phyloP scores from a whole-genome alignment of 2,888 invertebrate genomes.

The Heliconius cydno region DNA sequence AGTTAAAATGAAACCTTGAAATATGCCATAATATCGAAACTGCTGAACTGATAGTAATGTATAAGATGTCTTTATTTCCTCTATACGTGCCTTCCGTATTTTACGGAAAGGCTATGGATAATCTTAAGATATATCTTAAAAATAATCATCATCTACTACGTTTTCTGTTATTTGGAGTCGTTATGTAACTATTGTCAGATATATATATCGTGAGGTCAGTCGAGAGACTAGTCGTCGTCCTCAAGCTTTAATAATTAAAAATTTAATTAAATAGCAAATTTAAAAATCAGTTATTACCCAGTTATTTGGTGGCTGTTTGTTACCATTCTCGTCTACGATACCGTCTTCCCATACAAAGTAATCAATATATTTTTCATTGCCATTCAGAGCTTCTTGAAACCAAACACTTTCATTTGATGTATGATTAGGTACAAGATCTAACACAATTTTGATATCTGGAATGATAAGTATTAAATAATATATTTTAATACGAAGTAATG shows the following conservation, averaged over 20 bases:
- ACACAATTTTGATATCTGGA: slow-evolving; percentile 83
- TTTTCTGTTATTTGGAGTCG: neutral
- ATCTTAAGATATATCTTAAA: neutral
- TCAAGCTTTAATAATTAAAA: too few species aligned
- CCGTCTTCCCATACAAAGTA: slow-evolving; percentile 91
- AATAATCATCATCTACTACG: too few species aligned
- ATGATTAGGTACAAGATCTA: slow-evolving; percentile 90
- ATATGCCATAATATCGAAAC: neutral
- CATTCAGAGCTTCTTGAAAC: slow-evolving; percentile 89
- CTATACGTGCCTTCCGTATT: neutral
- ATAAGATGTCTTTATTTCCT: neutral
- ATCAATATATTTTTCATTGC: slow-evolving; percentile 86
- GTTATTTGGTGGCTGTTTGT: slow-evolving; percentile 86
- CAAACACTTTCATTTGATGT: slow-evolving; percentile 92
- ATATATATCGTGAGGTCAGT: too few species aligned
- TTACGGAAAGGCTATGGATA: neutral
- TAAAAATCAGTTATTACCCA: slow-evolving; percentile 81
- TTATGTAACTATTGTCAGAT: neutral
- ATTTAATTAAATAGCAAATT: too few species aligned
- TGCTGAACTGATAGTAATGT: neutral
- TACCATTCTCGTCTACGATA: slow-evolving; percentile 72
- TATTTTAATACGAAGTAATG: neutral
- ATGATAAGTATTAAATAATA: neutral
- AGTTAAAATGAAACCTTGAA: neutral
- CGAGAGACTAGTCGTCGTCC: too few species aligned